Conservation (phyloP, 2,888 invertebrate species). For the Spialia ferax region DNA sequence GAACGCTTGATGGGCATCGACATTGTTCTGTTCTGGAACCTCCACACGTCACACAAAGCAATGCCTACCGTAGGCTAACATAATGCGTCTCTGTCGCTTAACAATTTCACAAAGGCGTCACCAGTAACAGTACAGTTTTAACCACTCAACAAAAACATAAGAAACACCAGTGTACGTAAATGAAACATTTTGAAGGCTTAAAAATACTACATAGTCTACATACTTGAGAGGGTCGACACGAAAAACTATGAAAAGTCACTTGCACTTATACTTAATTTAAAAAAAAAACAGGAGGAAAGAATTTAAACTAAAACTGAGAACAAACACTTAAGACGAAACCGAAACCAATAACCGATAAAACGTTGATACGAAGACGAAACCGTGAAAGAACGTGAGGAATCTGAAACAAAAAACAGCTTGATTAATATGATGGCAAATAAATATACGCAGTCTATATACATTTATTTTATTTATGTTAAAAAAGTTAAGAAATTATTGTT, state of each 20-base stretch:
- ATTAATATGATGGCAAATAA: no score
- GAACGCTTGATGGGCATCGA: constrained; percentile 88
- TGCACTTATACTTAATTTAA: background rate
- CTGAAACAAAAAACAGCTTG: constrained; percentile 50
- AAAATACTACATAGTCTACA: constrained; percentile 7
- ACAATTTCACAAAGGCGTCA: constrained; percentile 16
- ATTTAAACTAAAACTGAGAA: background rate
- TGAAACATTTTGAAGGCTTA: constrained; percentile 6
- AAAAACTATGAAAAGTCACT: background rate
- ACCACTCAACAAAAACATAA: constrained; percentile 12
- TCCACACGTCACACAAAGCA: constrained; percentile 28
- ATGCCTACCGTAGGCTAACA: constrained; percentile 41
- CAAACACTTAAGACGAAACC: background rate
- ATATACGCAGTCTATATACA: background rate
- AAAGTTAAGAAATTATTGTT: no score
- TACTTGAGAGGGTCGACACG: background rate
- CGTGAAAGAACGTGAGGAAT: constrained; percentile 39
- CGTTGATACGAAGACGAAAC: constrained; percentile 1
- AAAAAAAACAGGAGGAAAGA: background rate
- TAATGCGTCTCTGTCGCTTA: constrained; percentile 61
- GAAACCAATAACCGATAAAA: background rate
- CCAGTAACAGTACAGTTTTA: constrained; percentile 7
- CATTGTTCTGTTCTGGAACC: constrained; percentile 53
- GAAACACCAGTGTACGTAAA: background rate
- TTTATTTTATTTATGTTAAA: no score